A percentile compares a stretch with the other conserved stretches of the same genome.
These are phyloP conservation scores for Theonella swinhoei DNA, from an alignment of 37 sponge, comb jelly and placozoan species.

Conservation along the genomic window DNA sequence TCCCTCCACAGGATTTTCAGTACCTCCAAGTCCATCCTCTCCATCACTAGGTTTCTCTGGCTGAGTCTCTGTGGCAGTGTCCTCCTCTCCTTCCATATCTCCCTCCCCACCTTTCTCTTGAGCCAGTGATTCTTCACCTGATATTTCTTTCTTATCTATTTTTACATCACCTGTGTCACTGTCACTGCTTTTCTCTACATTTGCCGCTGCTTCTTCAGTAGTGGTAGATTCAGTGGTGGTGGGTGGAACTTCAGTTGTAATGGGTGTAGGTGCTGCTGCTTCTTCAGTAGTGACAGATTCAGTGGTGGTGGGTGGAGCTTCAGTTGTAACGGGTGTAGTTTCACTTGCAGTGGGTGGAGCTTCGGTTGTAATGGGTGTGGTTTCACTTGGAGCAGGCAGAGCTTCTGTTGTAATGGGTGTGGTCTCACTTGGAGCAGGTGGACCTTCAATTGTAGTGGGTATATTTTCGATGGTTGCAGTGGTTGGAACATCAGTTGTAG, in stretches of 20 bases:
- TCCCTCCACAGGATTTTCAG: no score
- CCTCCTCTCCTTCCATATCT: no score
- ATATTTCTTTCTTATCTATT: no score
- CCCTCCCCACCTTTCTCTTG: no score
- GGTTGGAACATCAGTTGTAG: not conserved
- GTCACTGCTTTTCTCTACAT: no score
- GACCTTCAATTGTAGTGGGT: not conserved
- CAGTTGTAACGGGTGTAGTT: not conserved
- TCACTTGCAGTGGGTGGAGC: not conserved
- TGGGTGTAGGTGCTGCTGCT: not conserved
- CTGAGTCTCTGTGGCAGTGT: no score
- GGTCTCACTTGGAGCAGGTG: not conserved
- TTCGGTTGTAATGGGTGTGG: not conserved
- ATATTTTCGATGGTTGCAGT: not conserved
- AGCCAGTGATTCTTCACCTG: no score
- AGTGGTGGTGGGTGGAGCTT: not conserved
- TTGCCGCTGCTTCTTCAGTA: no score
- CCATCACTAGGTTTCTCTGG: no score
- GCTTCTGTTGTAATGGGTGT: not conserved
- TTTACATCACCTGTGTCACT: no score
- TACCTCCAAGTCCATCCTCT: no score
- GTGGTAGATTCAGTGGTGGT: constrained; percentile 6
- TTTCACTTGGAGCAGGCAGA: not conserved
- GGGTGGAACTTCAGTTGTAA: not conserved
- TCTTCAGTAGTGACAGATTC: not conserved